These are phyloP conservation scores for Lycocerus yunnanus DNA, from an alignment of 2,888 invertebrate genomes.

Conservation along the genomic window DNA sequence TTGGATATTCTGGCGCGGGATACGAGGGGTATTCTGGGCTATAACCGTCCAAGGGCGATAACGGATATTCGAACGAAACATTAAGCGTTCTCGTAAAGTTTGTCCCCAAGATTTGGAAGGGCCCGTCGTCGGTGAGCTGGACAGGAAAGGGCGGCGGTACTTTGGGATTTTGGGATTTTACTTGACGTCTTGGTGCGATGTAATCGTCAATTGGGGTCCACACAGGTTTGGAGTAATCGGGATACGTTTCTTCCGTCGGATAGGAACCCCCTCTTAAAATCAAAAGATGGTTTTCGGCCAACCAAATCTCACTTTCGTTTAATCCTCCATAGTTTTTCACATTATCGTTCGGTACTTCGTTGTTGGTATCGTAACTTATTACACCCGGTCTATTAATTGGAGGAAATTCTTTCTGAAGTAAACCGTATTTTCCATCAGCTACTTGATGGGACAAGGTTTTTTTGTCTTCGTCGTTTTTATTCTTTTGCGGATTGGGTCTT, in stretches of 20 bases:
- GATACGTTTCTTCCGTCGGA: constrained; percentile 55
- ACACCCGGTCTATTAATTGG: constrained; percentile 76
- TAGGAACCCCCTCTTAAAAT: constrained; percentile 81
- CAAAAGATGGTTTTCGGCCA: constrained; percentile 85
- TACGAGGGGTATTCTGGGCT: constrained; percentile 59
- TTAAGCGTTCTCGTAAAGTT: constrained; percentile 76
- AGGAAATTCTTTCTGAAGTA: constrained; percentile 82
- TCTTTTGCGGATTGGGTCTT: constrained; percentile 17
- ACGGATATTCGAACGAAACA: constrained; percentile 61
- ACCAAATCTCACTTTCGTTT: constrained; percentile 85
- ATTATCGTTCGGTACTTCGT: constrained; percentile 82
- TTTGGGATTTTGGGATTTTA: constrained; percentile 81
- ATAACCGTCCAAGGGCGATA: constrained; percentile 53
- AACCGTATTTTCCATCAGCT: constrained; percentile 86
- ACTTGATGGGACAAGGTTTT: constrained; percentile 89
- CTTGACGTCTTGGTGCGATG: constrained; percentile 80
- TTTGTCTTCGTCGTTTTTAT: constrained; percentile 69
- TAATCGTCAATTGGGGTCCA: constrained; percentile 88
- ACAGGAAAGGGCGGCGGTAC: constrained; percentile 94
- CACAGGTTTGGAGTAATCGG: constrained; percentile 52
- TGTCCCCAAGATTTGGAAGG: constrained; percentile 83
- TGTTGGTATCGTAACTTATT: constrained; percentile 78
- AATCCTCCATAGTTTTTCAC: constrained; percentile 80
- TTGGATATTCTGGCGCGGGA: constrained; percentile 63
- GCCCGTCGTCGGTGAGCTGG: constrained; percentile 83